These are phyloP conservation scores for Cosmorhoe ocellata DNA, from an alignment of 2,888 invertebrate species.

Conservation along the genomic window DNA sequence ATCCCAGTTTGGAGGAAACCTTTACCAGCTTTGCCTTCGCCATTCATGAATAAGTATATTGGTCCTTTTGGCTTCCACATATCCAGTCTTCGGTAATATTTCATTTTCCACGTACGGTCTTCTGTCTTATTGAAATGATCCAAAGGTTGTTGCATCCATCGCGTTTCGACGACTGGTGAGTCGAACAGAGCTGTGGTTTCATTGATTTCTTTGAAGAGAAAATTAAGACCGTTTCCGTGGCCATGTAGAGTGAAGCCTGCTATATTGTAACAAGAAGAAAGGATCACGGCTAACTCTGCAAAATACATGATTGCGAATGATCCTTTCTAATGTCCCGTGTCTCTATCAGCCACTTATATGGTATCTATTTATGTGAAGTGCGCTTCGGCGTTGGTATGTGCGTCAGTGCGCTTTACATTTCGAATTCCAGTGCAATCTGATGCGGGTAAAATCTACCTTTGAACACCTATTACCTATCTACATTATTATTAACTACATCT, in stretches of 20 bases:
- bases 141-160: slow-evolving; percentile 62
- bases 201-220: slow-evolving; percentile 46
- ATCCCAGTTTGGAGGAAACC: slow-evolving; percentile 56
- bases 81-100: slow-evolving; percentile 61
- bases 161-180: slow-evolving; percentile 36
- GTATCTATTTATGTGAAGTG: slow-evolving; percentile 14
- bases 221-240: slow-evolving; percentile 46
- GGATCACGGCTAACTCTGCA: slow-evolving; percentile 30
- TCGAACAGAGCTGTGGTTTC: slow-evolving; percentile 35
- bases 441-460: slow-evolving; percentile 8
- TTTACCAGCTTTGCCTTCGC: slow-evolving; percentile 56
- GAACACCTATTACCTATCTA: too few relatives aligned
- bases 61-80: slow-evolving; percentile 59
- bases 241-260: slow-evolving; percentile 45
- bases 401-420: slow-evolving; percentile 6
- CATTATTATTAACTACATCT: too few relatives aligned
- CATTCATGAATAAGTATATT: slow-evolving; percentile 62
- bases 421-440: slow-evolving; percentile 6
- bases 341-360: slow-evolving; percentile 6
- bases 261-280: slow-evolving; percentile 36
- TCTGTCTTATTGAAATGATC: slow-evolving; percentile 62
- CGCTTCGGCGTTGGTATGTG: slow-evolving; percentile 1
- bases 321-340: not conserved
- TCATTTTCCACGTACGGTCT: slow-evolving; percentile 61
- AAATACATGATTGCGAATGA: slow-evolving; percentile 16